These are phyloP conservation scores for Chondrilla cf. caribensis DNA, from an alignment of 37 sponge, comb jelly and placozoan genomes.

Conservation along the genomic window DNA sequence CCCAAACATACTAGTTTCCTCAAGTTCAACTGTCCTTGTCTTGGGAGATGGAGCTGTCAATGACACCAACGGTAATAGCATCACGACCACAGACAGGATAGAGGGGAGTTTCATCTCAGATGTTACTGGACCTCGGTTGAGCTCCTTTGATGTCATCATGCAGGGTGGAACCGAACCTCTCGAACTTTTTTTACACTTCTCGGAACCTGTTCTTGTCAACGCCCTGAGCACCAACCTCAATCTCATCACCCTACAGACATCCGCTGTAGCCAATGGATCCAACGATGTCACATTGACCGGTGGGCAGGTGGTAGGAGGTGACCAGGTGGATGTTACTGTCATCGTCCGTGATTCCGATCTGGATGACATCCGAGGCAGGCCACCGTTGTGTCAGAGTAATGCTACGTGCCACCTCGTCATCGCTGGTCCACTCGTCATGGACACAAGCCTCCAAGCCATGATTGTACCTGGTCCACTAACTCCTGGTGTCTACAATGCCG, in stretches of 20 bases:
- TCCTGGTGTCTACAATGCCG: slow-evolving; percentile 40
- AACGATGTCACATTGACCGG: slow-evolving; percentile 56
- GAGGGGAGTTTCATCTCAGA: slow-evolving; percentile 37
- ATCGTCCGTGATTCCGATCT: slow-evolving; percentile 58
- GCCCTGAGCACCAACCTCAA: neutral
- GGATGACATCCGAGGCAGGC: slow-evolving; percentile 34
- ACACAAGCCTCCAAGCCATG: slow-evolving; percentile 14
- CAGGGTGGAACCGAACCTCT: slow-evolving; percentile 68
- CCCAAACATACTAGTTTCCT: slow-evolving; percentile 20
- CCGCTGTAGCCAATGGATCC: slow-evolving; percentile 23
- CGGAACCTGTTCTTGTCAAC: slow-evolving; percentile 68
- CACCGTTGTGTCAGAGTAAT: slow-evolving; percentile 56
- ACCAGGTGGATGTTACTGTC: slow-evolving; percentile 47
- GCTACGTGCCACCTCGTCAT: slow-evolving; percentile 53
- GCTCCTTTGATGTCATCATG: slow-evolving; percentile 79
- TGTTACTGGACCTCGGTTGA: slow-evolving; percentile 52
- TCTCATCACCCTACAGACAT: slow-evolving; percentile 44
- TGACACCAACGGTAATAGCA: slow-evolving; percentile 62
- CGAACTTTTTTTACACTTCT: slow-evolving; percentile 74
- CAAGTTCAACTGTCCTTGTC: slow-evolving; percentile 48
- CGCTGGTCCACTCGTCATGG: neutral
- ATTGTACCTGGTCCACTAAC: slow-evolving; percentile 14
- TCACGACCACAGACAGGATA: slow-evolving; percentile 10
- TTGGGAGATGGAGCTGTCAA: slow-evolving; percentile 44
- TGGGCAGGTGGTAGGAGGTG: neutral